Conservation (phyloP, 2,113 vertebrate species). For the Heliornis fulica region DNA sequence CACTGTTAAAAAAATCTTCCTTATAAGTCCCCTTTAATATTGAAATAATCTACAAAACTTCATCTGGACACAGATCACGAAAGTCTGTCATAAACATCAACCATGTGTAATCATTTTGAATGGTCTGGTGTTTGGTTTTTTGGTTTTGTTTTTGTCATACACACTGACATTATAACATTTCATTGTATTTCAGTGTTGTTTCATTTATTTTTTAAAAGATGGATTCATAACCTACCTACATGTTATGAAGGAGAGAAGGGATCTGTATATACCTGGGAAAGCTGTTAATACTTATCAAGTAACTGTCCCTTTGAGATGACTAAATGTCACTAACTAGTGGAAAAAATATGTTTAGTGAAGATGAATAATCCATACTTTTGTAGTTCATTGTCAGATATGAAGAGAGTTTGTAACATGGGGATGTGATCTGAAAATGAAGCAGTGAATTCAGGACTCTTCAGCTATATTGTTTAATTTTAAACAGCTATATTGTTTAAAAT, state of each 20-base stretch:
- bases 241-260: background rate
- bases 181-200: background rate
- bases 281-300: background rate
- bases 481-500: background rate
- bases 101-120: background rate
- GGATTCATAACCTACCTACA: background rate
- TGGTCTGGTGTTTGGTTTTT: background rate
- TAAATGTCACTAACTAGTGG: background rate
- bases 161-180: background rate
- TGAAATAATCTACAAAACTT: background rate
- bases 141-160: background rate
- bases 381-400: background rate
- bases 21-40: background rate
- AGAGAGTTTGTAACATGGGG: background rate
- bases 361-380: background rate
- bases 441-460: background rate
- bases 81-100: background rate
- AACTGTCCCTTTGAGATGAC: background rate
- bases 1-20: background rate
- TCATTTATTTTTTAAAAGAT: background rate
- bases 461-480: background rate
- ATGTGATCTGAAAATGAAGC: background rate
- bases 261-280: background rate
- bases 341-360: background rate
- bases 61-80: background rate